A percentile compares a stretch with the other conserved stretches of the same genome.
phyloP scores from a whole-genome alignment of 2,113 vertebrate genomes.

The Podarcis raffonei region DNA sequence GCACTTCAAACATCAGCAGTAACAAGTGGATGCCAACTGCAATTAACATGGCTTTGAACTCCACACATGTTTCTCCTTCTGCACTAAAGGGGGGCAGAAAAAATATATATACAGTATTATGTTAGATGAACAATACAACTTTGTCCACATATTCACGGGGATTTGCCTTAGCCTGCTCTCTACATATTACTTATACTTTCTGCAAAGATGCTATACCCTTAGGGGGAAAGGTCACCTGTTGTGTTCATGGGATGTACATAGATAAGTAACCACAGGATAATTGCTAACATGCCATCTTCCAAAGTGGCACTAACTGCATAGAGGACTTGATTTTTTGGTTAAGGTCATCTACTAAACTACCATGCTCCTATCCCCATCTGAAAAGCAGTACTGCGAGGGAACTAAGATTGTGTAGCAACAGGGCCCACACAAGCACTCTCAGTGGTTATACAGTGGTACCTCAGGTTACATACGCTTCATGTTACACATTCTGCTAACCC shows the following conservation, averaged over 20 bases:
- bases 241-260: not conserved
- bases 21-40: constrained; percentile 96
- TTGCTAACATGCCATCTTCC: not conserved
- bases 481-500: too few relatives aligned
- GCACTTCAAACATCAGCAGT: constrained; percentile 95
- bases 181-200: not conserved
- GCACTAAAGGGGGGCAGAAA: constrained; percentile 76
- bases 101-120: constrained; percentile 24
- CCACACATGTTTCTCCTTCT: constrained; percentile 98
- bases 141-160: not conserved
- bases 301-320: not conserved
- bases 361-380: not conserved
- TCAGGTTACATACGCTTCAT: too few relatives aligned
- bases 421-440: not conserved
- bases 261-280: not conserved
- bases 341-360: not conserved
- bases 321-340: too few relatives aligned
- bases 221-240: not conserved
- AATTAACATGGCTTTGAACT: constrained; percentile 98
- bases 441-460: not conserved
- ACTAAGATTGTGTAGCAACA: not conserved
- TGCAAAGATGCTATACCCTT: not conserved
- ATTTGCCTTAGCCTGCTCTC: not conserved
- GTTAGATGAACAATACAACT: constrained; percentile 32
- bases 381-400: not conserved